Percentiles rank a stretch among this genome's conserved stretches.
These are phyloP conservation scores for Percopsis omiscomaycus DNA, from an alignment of 2,797 vertebrate species.

Conservation along the genomic window DNA sequence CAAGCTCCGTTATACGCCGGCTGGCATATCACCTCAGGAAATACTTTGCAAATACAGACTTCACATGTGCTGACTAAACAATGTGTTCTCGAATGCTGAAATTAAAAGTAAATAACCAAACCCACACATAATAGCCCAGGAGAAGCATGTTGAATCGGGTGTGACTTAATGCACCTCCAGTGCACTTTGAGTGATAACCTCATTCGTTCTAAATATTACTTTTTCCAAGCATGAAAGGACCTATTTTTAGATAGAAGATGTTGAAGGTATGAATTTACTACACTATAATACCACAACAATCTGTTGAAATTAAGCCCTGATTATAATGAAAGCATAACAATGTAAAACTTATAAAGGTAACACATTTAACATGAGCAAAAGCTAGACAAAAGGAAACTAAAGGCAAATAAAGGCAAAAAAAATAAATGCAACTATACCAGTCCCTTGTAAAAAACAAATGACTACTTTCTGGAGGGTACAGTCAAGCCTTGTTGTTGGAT, in stretches of 20 bases:
- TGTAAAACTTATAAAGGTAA: neutral
- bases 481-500: too few species aligned
- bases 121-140: constrained; percentile 41
- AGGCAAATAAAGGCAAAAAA: too few species aligned
- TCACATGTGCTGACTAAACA: constrained; percentile 69
- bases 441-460: too few species aligned
- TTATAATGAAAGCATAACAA: neutral
- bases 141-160: constrained; percentile 53
- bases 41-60: constrained; percentile 68
- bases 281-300: constrained; percentile 7
- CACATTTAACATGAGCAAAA: too few species aligned
- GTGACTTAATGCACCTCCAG: constrained; percentile 59
- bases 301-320: neutral
- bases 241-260: neutral
- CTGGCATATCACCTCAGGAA: constrained; percentile 79
- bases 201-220: constrained; percentile 43
- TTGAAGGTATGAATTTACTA: neutral
- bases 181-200: constrained; percentile 50
- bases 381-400: too few species aligned
- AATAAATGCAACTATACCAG: too few species aligned
- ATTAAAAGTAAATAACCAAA: constrained; percentile 69
- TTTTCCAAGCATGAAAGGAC: constrained; percentile 34
- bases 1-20: constrained; percentile 63
- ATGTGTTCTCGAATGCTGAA: constrained; percentile 51
- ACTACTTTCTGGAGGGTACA: too few species aligned